These are phyloP conservation scores for Napeogenes inachia DNA, from an alignment of 2,888 invertebrate species.

Conservation along the genomic window DNA sequence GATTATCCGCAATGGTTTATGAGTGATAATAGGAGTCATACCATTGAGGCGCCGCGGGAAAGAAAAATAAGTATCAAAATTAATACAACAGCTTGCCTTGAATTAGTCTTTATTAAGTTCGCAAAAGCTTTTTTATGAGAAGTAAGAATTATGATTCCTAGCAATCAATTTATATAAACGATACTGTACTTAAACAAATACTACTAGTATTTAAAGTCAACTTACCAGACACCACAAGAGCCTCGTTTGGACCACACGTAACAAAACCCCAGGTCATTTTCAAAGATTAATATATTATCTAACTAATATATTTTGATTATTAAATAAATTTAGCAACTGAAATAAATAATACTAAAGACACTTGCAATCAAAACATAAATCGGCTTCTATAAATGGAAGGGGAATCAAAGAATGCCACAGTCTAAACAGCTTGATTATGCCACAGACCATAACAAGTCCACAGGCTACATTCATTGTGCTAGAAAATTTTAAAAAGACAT, in stretches of 20 bases:
- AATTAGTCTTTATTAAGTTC: too few relatives aligned
- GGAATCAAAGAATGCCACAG: conserved; percentile 10
- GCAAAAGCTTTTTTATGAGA: too few relatives aligned
- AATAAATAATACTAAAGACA: conserved; percentile 42
- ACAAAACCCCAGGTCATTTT: conserved; percentile 91
- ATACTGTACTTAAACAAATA: neutral
- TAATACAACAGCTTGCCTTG: too few relatives aligned
- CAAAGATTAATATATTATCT: conserved; percentile 35
- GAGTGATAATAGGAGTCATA: too few relatives aligned
- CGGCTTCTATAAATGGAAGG: conserved; percentile 37
- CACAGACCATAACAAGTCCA: neutral
- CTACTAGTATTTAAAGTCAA: conserved; percentile 18
- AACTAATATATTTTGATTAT: conserved; percentile 23
- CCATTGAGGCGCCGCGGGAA: too few relatives aligned
- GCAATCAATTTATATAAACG: too few relatives aligned
- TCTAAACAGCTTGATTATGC: neutral
- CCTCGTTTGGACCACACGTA: conserved; percentile 96
- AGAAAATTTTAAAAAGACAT: too few relatives aligned
- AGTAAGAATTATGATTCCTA: too few relatives aligned
- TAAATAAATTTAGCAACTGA: conserved; percentile 44
- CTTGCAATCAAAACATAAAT: conserved; percentile 52
- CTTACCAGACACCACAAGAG: conserved; percentile 94
- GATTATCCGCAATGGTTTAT: too few relatives aligned
- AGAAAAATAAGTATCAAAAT: too few relatives aligned
- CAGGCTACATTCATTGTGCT: too few relatives aligned